Percentiles rank a stretch among this genome's conserved stretches.
phyloP scores from a whole-genome alignment of 2,888 invertebrate genomes.

The Emmelina monodactyla region DNA sequence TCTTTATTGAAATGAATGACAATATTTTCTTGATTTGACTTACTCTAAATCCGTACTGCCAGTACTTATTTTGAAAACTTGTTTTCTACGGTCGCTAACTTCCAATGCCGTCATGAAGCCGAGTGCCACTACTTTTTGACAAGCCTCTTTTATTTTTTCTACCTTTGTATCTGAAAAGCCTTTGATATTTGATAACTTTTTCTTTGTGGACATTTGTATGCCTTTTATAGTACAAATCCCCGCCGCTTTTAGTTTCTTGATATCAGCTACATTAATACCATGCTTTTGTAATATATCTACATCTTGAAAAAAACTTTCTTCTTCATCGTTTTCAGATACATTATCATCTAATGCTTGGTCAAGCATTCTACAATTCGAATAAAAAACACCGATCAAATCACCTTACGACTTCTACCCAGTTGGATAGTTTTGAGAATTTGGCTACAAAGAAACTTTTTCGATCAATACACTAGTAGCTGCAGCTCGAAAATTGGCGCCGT shows the following conservation, averaged over 20 bases:
- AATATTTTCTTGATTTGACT: conserved; percentile 24
- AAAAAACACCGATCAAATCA: too few species aligned
- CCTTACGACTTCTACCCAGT: too few species aligned
- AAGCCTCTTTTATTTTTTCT: conserved; percentile 81
- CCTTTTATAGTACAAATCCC: conserved; percentile 86
- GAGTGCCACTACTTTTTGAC: conserved; percentile 68
- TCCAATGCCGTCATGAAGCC: conserved; percentile 80
- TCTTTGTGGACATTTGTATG: conserved; percentile 80
- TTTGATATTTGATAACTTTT: conserved; percentile 74
- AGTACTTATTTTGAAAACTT: conserved; percentile 74
- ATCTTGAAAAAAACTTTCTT: conserved; percentile 77
- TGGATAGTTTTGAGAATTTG: too few species aligned
- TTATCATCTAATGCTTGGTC: conserved; percentile 51
- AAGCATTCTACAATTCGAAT: conserved; percentile 30
- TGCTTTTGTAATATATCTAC: conserved; percentile 71
- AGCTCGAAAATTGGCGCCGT: conserved; percentile 20
- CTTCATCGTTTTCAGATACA: conserved; percentile 64
- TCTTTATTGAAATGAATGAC: not conserved
- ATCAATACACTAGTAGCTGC: too few species aligned
- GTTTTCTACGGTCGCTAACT: conserved; percentile 74
- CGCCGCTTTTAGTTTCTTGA: conserved; percentile 76
- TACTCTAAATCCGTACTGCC: conserved; percentile 77
- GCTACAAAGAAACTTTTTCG: too few species aligned
- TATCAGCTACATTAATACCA: conserved; percentile 75
- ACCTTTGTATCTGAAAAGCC: conserved; percentile 81